phyloP scores from a whole-genome alignment of 2,797 vertebrate species.

The Xenentodon cancila region DNA sequence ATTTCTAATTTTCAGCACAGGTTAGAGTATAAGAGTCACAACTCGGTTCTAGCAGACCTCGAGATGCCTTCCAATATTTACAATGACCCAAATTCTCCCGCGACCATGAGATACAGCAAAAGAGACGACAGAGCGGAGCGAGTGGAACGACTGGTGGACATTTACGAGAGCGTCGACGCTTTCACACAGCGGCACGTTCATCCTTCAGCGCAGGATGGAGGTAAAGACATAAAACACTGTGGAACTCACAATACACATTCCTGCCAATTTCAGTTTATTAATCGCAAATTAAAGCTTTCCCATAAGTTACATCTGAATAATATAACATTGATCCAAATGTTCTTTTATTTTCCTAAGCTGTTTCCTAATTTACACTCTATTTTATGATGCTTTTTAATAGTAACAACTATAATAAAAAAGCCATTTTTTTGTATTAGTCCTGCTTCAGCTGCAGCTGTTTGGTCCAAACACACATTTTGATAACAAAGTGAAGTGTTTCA shows the following conservation, averaged over 20 bases:
- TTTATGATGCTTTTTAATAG: not conserved
- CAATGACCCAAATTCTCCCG: not conserved
- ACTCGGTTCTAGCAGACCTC: accelerated
- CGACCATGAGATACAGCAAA: not conserved
- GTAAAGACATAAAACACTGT: conserved; percentile 2
- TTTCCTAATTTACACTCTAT: too few species aligned
- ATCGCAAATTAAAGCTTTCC: not conserved
- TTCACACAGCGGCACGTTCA: accelerated
- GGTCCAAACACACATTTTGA: too few species aligned
- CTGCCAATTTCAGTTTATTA: not conserved
- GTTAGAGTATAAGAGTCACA: not conserved
- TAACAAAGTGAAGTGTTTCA: too few species aligned
- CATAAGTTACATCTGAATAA: not conserved
- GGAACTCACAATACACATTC: too few species aligned
- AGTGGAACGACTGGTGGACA: conserved; percentile 14
- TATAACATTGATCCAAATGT: not conserved
- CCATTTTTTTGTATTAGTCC: too few species aligned
- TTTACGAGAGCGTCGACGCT: conserved; percentile 12
- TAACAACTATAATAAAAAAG: not conserved
- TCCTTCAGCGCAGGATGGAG: accelerated
- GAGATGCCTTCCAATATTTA: conserved; percentile 47
- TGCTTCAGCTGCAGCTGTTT: too few species aligned
- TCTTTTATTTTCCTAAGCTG: too few species aligned
- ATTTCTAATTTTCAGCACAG: not conserved
- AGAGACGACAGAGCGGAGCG: not conserved